Evolutionary conservation across 23 tunicate species (phyloP).

Genomic region (Styela clava): DNA sequence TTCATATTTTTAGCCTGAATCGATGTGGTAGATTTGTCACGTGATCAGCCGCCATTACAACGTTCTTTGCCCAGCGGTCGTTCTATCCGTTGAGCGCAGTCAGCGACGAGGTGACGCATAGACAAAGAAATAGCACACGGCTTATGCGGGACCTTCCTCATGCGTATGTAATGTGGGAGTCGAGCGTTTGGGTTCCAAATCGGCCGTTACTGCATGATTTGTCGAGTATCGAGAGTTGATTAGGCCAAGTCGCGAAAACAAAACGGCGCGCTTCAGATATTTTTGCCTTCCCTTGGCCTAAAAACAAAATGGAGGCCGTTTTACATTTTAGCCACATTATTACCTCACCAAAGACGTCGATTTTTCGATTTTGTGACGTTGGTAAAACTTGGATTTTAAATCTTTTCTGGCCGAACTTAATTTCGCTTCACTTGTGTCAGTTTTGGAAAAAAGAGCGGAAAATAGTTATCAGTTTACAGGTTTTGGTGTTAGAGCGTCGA

Average conservation of each 20-base stretch:
- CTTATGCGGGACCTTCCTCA: constrained; percentile 11
- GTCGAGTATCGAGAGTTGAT: constrained; percentile 21
- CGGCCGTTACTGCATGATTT: constrained; percentile 13
- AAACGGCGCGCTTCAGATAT: neutral
- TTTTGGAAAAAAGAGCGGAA: too few relatives aligned
- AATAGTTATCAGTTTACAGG: too few relatives aligned
- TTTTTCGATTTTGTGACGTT: neutral
- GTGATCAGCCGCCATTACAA: constrained; percentile 58
- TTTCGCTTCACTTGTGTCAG: too few relatives aligned
- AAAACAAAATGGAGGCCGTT: neutral
- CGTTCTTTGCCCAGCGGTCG: constrained; percentile 1
- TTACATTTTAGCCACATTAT: neutral
- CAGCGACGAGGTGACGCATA: constrained; percentile 11
- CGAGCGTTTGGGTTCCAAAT: constrained; percentile 15
- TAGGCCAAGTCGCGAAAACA: neutral
- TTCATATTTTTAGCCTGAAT: constrained; percentile 6
- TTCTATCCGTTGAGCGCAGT: neutral
- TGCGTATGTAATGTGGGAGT: constrained; percentile 22
- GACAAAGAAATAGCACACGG: constrained; percentile 45
- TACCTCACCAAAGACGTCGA: neutral
- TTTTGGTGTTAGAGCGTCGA: too few relatives aligned
- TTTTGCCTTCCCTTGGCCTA: neutral
- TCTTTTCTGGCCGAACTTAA: neutral
- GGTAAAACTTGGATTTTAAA: neutral
- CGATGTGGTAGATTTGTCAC: constrained; percentile 37